Conservation (phyloP, 2,888 invertebrate species). For the Cephalotes varians region DNA sequence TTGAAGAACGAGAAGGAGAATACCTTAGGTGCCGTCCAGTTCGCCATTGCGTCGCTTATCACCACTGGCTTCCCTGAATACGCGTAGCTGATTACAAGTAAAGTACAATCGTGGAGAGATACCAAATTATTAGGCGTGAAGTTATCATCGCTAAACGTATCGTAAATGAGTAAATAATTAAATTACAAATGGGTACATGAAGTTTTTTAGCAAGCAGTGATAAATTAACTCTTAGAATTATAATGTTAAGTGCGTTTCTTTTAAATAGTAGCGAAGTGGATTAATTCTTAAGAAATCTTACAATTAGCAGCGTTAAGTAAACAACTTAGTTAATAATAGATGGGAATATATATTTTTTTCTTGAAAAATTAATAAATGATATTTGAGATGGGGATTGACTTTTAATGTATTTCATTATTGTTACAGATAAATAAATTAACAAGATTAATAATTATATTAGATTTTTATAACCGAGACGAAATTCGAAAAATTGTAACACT, state of each 20-base stretch:
- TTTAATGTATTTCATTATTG: not conserved
- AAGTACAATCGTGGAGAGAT: not conserved
- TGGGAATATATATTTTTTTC: not conserved
- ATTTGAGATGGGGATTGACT: not conserved
- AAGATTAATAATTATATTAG: not conserved
- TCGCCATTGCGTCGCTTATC: conserved; percentile 92
- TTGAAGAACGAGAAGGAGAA: conserved; percentile 95
- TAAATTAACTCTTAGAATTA: not conserved
- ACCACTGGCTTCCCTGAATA: conserved; percentile 94
- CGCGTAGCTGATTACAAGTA: conserved; percentile 87
- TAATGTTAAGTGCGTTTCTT: not conserved
- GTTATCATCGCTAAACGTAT: not conserved
- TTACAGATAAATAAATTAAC: not conserved
- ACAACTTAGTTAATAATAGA: not conserved
- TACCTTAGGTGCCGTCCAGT: conserved; percentile 92
- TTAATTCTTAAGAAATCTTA: not conserved
- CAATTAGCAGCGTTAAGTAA: not conserved
- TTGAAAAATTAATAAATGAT: not conserved
- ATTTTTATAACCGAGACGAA: not conserved
- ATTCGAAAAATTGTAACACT: too few relatives aligned
- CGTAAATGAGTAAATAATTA: not conserved
- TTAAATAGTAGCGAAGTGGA: not conserved
- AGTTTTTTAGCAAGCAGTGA: not conserved
- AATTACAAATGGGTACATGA: not conserved
- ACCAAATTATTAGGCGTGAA: not conserved